Evolutionary conservation across 2,888 invertebrate genomes (phyloP).

Genomic region (Hedychridium roseum): DNA sequence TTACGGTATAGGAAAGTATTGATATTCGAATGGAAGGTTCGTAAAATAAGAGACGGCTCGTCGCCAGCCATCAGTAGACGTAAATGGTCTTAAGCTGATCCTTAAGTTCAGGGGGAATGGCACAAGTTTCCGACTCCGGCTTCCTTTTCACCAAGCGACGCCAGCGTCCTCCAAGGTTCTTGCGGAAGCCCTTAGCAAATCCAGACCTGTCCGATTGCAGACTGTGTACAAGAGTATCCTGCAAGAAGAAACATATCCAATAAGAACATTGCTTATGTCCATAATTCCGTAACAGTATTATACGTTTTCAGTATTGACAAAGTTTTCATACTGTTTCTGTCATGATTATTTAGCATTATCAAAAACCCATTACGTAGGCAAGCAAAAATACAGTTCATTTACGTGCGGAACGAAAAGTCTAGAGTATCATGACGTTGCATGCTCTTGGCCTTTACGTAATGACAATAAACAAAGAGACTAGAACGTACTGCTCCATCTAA

Average conservation of each 20-base stretch:
- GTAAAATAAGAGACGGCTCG: conserved; percentile 23
- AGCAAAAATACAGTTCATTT: too few species aligned
- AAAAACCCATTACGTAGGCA: too few species aligned
- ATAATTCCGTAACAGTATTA: too few species aligned
- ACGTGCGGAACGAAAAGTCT: too few species aligned
- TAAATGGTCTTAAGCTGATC: conserved; percentile 89
- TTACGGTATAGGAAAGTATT: conserved; percentile 50
- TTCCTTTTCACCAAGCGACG: conserved; percentile 86
- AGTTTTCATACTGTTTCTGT: too few species aligned
- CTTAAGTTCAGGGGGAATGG: conserved; percentile 86
- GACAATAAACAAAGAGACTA: too few species aligned
- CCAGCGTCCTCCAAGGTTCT: conserved; percentile 87
- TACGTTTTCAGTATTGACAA: too few species aligned
- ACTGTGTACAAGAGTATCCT: conserved; percentile 82
- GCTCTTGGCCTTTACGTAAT: too few species aligned
- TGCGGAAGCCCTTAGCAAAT: conserved; percentile 82
- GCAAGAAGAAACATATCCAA: conserved; percentile 61
- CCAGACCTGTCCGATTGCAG: conserved; percentile 73
- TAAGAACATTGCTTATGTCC: too few species aligned
- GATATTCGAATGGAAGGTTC: conserved; percentile 48
- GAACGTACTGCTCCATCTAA: too few species aligned
- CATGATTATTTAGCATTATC: too few species aligned
- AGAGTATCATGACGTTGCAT: too few species aligned
- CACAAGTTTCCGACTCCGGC: conserved; percentile 81
- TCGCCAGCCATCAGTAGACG: conserved; percentile 72